A percentile compares a stretch with the other conserved stretches of the same genome.
Evolutionary conservation across 1,140 invertebrate genomes (phyloP).

Genomic region (Tyrophagus putrescentiae): DNA sequence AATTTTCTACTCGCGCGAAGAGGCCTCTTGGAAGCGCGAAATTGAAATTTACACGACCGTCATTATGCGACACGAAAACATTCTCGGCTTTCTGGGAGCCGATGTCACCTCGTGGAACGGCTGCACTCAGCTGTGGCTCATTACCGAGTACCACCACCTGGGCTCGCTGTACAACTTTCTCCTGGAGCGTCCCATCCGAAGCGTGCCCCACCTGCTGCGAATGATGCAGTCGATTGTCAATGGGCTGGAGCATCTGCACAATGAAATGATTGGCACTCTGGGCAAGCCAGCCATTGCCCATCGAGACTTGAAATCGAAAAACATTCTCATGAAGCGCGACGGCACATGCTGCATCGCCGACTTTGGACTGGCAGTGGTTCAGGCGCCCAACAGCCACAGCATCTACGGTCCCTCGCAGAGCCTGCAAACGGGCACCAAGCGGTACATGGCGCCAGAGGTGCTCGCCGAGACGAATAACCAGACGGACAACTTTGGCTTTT

Average conservation of each 20-base stretch:
- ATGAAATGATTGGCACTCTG: constrained; percentile 69
- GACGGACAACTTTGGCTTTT: constrained; percentile 70
- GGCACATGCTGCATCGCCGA: constrained; percentile 87
- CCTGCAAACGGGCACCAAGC: constrained; percentile 76
- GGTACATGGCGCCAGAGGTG: constrained; percentile 47
- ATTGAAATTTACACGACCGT: constrained; percentile 92
- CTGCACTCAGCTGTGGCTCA: constrained; percentile 65
- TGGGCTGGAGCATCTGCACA: constrained; percentile 78
- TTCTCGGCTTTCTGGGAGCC: constrained; percentile 82
- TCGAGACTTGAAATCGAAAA: constrained; percentile 86
- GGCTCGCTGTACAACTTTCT: constrained; percentile 88
- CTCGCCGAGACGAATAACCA: constrained; percentile 76
- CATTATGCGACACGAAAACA: constrained; percentile 84
- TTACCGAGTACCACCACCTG: constrained; percentile 85
- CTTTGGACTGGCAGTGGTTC: constrained; percentile 71
- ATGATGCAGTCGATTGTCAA: constrained; percentile 83
- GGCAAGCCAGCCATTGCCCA: constrained; percentile 91
- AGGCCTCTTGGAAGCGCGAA: constrained; percentile 85
- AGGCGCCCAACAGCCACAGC: constrained; percentile 48
- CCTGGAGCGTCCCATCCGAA: constrained; percentile 43
- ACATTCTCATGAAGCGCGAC: constrained; percentile 85
- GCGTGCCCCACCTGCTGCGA: constrained; percentile 55
- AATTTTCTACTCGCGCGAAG: constrained; percentile 76
- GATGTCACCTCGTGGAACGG: constrained; percentile 77
- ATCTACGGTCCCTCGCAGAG: constrained; percentile 46